Conservation (phyloP, 92 coral and sea anemone species). For the Ricordea florida region DNA sequence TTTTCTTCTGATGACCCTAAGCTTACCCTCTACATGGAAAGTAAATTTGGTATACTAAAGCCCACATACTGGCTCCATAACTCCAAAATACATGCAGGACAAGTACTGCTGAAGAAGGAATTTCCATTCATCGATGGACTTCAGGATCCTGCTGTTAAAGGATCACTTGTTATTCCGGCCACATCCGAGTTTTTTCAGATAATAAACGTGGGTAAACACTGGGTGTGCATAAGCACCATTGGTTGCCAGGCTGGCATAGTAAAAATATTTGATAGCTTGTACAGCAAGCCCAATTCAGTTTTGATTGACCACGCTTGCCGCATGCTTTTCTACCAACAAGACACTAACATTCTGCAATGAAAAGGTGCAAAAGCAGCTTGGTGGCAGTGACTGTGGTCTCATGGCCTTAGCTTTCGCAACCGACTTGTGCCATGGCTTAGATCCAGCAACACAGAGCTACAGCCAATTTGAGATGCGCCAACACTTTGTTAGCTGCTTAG, state of each 20-base stretch:
- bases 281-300: constrained; percentile 2
- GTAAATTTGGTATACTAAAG: not conserved
- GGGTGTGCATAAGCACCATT: too few relatives aligned
- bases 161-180: not conserved
- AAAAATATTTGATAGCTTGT: constrained; percentile 22
- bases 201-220: not conserved
- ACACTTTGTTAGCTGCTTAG: constrained; percentile 9
- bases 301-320: constrained; percentile 12
- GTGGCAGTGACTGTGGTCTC: constrained; percentile 25
- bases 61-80: not conserved
- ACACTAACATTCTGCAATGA: constrained; percentile 13
- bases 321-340: not conserved
- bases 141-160: not conserved
- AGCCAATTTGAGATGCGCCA: constrained; percentile 9
- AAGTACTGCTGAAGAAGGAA: not conserved
- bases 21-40: not conserved
- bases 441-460: constrained; percentile 4
- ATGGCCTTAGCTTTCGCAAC: constrained; percentile 38
- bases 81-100: not conserved
- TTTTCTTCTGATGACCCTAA: not conserved
- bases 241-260: not conserved
- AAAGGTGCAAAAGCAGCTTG: constrained; percentile 25
- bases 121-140: not conserved
- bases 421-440: constrained; percentile 24
- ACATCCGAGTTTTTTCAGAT: not conserved